A percentile compares a stretch with the other conserved stretches of the same genome.
phyloP scores from a whole-genome alignment of 2,888 invertebrate species.

The Trissonchulus sp. region DNA sequence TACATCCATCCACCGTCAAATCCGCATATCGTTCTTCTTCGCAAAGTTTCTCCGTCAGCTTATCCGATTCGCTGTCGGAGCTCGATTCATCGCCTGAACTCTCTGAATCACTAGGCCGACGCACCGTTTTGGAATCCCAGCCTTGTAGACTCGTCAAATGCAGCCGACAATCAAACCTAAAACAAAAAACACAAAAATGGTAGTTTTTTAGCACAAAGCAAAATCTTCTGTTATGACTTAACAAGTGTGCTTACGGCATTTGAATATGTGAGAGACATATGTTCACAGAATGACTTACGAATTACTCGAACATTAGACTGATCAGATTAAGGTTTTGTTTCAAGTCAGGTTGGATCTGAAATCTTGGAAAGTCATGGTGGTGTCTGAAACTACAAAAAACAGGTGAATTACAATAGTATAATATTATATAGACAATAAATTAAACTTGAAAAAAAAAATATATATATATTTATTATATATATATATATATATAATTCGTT shows the following conservation, averaged over 20 bases:
- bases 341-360: no score
- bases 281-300: no score
- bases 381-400: neutral
- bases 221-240: no score
- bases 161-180: slow-evolving; percentile 47
- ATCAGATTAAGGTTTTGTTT: no score
- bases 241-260: no score
- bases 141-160: slow-evolving; percentile 36
- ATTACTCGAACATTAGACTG: no score
- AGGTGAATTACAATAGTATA: neutral
- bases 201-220: neutral
- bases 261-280: no score
- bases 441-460: no score
- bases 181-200: slow-evolving; percentile 32
- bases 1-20: slow-evolving; percentile 66
- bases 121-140: slow-evolving; percentile 29
- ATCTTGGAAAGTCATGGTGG: neutral
- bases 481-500: no score
- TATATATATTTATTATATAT: no score
- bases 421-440: no score
- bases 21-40: slow-evolving; percentile 91
- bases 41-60: slow-evolving; percentile 78
- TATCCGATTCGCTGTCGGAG: slow-evolving; percentile 64
- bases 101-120: neutral
- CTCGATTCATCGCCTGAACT: neutral